phyloP scores from a whole-genome alignment of 2,113 vertebrate species.

The Phyllostomus hastatus region DNA sequence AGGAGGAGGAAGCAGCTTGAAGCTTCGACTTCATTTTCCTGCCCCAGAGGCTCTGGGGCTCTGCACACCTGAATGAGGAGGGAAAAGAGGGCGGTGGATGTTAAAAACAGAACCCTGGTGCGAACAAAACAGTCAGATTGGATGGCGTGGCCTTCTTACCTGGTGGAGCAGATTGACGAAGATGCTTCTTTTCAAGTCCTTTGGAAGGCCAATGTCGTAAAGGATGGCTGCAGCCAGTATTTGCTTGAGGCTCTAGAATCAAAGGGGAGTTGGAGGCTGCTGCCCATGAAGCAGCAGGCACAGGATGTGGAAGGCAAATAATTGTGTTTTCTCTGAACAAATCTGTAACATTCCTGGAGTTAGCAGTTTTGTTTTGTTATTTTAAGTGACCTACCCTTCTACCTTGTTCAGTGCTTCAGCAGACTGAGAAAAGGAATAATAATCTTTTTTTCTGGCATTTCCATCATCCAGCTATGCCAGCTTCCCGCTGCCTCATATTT shows the following conservation, averaged over 20 bases:
- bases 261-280: background rate
- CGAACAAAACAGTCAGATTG: background rate
- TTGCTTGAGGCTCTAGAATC: constrained; percentile 64
- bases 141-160: constrained; percentile 34
- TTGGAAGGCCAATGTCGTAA: constrained; percentile 41
- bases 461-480: background rate
- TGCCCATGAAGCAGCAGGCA: fast-evolving
- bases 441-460: background rate
- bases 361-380: background rate
- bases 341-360: background rate
- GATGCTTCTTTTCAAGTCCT: constrained; percentile 41
- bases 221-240: constrained; percentile 26
- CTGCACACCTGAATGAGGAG: constrained; percentile 49
- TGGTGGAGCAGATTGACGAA: constrained; percentile 49
- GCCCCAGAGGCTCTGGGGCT: constrained; percentile 11
- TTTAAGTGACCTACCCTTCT: background rate
- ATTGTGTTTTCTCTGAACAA: background rate
- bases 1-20: constrained; percentile 70
- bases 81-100: background rate
- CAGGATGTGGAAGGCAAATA: background rate
- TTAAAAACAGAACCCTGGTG: background rate
- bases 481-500: background rate
- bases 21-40: constrained; percentile 68
- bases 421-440: background rate
- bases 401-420: background rate